Evolutionary conservation across 2,113 vertebrate species (phyloP).

Genomic region (Penelope pileata): DNA sequence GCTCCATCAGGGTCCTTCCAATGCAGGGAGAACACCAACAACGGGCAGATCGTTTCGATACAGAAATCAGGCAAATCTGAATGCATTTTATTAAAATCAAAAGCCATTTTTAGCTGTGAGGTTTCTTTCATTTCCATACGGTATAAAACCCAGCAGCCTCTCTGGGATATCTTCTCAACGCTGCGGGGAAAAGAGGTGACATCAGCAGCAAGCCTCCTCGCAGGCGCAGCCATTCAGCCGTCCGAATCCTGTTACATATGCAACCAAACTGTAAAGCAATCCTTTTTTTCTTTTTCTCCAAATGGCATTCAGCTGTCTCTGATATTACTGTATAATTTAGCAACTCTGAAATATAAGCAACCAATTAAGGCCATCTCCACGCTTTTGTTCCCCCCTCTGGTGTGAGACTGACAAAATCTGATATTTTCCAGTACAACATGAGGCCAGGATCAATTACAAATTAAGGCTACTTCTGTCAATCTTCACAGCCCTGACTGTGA

Average conservation of each 20-base stretch:
- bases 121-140: neutral
- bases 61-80: neutral
- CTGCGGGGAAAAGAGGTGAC: neutral
- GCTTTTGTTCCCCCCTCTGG: slow-evolving; percentile 38
- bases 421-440: slow-evolving; percentile 11
- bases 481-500: neutral
- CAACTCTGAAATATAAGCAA: slow-evolving; percentile 69
- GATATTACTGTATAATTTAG: slow-evolving; percentile 58
- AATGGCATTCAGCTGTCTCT: slow-evolving; percentile 50
- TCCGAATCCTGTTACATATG: neutral
- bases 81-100: neutral
- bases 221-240: neutral
- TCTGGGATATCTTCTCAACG: neutral
- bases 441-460: slow-evolving; percentile 54
- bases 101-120: neutral
- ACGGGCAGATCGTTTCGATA: neutral
- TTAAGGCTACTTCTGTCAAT: slow-evolving; percentile 26
- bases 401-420: slow-evolving; percentile 53
- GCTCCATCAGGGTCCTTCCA: neutral
- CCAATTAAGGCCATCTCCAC: slow-evolving; percentile 59
- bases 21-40: neutral
- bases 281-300: neutral
- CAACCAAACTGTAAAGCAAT: slow-evolving; percentile 38
- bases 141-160: neutral
- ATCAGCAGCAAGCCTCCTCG: neutral